Evolutionary conservation across 2,888 invertebrate species (phyloP).

Genomic region (Cactoblastis cactorum): DNA sequence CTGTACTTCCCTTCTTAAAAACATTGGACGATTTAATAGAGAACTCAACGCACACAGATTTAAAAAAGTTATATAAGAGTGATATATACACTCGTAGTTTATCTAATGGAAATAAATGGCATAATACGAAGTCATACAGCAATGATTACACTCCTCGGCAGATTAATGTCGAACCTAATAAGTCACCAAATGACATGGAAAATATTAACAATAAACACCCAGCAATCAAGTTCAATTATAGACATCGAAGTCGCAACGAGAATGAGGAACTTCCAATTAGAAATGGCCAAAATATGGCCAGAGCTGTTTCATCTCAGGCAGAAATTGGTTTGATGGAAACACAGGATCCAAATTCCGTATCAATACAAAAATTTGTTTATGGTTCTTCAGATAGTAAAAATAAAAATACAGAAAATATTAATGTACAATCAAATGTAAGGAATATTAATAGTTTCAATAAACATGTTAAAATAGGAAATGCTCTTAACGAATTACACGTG

Average conservation of each 20-base stretch:
- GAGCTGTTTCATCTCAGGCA: conserved; percentile 48
- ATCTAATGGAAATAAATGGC: conserved; percentile 57
- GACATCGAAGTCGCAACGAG: conserved; percentile 38
- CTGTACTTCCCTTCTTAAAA: conserved; percentile 57
- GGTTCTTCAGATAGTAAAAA: conserved; percentile 42
- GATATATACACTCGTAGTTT: conserved; percentile 51
- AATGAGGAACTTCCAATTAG: conserved; percentile 36
- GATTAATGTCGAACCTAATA: conserved; percentile 37
- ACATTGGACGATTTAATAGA: conserved; percentile 48
- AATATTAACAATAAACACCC: conserved; percentile 38
- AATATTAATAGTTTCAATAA: conserved; percentile 44
- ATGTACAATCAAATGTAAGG: conserved; percentile 21
- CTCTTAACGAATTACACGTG: conserved; percentile 54
- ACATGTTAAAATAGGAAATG: conserved; percentile 63
- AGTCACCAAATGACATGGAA: conserved; percentile 26
- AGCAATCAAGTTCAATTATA: conserved; percentile 46
- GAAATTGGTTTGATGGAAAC: conserved; percentile 25
- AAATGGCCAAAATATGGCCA: conserved; percentile 47
- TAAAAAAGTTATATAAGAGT: conserved; percentile 23
- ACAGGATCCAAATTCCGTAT: conserved; percentile 33
- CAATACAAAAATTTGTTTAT: conserved; percentile 58
- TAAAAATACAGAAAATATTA: conserved; percentile 22
- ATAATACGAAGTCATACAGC: conserved; percentile 58
- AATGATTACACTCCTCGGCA: conserved; percentile 55
- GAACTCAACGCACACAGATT: conserved; percentile 27